These are phyloP conservation scores for Neoitamus cyanurus DNA, from an alignment of 2,888 invertebrate species.

Conservation along the genomic window DNA sequence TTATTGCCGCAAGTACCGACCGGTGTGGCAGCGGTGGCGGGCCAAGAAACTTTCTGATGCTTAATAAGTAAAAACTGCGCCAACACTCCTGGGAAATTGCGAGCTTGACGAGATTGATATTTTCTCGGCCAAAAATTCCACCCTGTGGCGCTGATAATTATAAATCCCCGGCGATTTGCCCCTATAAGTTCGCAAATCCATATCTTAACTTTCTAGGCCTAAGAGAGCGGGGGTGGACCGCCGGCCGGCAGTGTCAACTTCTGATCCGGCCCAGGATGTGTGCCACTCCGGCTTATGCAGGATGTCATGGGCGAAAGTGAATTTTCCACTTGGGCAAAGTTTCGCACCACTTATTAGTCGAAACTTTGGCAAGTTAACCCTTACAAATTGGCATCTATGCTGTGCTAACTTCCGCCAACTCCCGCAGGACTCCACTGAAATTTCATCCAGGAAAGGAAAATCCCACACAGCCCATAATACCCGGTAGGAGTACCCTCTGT, in stretches of 20 bases:
- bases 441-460: not conserved
- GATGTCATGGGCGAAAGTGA: conserved; percentile 7
- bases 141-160: not conserved
- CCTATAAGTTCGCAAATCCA: not conserved
- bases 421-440: not conserved
- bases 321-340: conserved; percentile 28
- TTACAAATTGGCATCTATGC: conserved; percentile 24
- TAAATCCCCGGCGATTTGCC: not conserved
- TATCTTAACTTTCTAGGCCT: not conserved
- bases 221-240: not conserved
- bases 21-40: not conserved
- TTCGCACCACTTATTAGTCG: conserved; percentile 4
- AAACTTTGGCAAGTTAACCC: conserved; percentile 16
- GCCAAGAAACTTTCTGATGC: not conserved
- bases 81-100: not conserved
- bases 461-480: not conserved
- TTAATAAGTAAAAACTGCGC: conserved; percentile 1
- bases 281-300: not conserved
- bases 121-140: not conserved
- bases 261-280: not conserved
- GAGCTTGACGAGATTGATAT: not conserved
- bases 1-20: not conserved
- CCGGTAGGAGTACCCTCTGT: not conserved
- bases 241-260: not conserved
- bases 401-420: conserved; percentile 13